Base-by-base conservation (phyloP, 2,797 vertebrate genomes). In the Gadopsis marmoratus region DNA sequence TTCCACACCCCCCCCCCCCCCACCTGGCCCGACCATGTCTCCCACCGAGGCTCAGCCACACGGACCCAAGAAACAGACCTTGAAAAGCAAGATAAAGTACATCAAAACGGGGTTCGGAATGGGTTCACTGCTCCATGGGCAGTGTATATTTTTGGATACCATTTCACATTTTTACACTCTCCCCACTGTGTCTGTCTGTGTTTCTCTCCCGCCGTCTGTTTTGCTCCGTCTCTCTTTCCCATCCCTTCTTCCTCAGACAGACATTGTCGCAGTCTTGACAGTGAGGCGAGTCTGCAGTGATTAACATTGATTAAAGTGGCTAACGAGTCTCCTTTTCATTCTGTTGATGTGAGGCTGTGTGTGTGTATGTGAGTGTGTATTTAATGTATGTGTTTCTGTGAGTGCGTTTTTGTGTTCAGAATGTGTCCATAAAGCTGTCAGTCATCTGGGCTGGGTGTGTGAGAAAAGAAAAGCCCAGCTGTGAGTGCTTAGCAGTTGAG, bases 251-350 rank as follows among this genome's bases (percentile, higher is more conserved):
- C 39, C 76, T 81, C 74, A 85, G 76, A 82, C 90, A 84, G 76
- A 85, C 83, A 13, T 84, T 86, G 92, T 91, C 83, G 69, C 79
- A 87, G 88, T 76, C 87, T 55, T 90, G 92, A 94, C 91, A 90
- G 88, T 83, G 80, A 89, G 82, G 77, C 60, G 78, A 88, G 92
- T 90, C 87, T 89, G 92, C 91, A 91, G 91, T 92, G 93, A 95
- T 95, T 95, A 95, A 91, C 92, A 89, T 91, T 90, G 93, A 95
- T 95, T 95, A 94, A 92, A 93, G 88, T 85, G 85, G 86, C 84
- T 93, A 95, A 94, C 85, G 58, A 92, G 88, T 88, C 88, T 91
- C 47, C 85, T 89, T 92, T 91, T 89, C 74, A 83, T 90, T 90
- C 77, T 66, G 71, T 64, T 48, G 82, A 71, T 58, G 81, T 79